Conservation (phyloP, 2,888 invertebrate genomes). For the Gandaritis pyraliata region DNA sequence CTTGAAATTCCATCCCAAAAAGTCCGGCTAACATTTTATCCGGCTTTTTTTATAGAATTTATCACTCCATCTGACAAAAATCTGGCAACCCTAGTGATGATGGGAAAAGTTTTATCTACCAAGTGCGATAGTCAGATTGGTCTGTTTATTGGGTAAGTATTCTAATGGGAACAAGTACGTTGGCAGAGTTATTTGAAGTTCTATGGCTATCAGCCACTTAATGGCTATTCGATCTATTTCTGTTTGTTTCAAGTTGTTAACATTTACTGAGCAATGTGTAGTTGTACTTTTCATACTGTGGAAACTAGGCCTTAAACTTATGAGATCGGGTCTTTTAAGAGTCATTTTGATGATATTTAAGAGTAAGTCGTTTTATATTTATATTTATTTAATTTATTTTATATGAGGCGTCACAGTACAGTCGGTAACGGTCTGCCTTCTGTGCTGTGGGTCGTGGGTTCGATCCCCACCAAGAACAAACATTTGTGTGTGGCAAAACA, state of each 20-base stretch:
- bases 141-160: constrained; percentile 35
- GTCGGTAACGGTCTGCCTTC: no score
- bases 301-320: no score
- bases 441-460: no score
- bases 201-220: constrained; percentile 26
- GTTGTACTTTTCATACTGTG: background rate
- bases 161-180: constrained; percentile 32
- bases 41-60: constrained; percentile 13
- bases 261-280: constrained; percentile 4
- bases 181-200: constrained; percentile 30
- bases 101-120: constrained; percentile 39
- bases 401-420: no score
- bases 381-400: no score
- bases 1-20: background rate
- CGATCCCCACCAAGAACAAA: no score
- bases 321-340: no score
- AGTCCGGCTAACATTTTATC: background rate
- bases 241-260: constrained; percentile 28
- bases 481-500: no score
- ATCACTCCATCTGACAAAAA: background rate
- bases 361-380: no score
- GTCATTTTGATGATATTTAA: no score
- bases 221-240: constrained; percentile 17
- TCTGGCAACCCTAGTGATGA: constrained; percentile 33
- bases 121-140: constrained; percentile 35